Evolutionary conservation across 2,888 invertebrate genomes (phyloP).

Genomic region (Polia nebulosa): DNA sequence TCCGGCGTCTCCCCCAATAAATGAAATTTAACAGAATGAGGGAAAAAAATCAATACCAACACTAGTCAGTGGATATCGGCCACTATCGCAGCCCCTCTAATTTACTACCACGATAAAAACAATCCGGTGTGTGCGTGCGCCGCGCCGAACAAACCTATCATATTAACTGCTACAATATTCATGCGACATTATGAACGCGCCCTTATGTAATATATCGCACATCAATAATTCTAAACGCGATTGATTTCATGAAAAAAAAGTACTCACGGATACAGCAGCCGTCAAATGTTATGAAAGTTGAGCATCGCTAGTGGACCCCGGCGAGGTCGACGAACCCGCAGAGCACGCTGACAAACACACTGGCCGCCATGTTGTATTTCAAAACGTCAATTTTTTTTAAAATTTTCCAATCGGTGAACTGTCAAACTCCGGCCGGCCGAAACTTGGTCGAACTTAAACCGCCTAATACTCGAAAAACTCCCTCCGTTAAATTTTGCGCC

Average conservation of each 20-base stretch:
- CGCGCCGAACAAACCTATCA: constrained; percentile 67
- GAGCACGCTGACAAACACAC: constrained; percentile 83
- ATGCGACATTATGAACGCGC: constrained; percentile 81
- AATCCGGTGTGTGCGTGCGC: constrained; percentile 79
- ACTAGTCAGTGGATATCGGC: constrained; percentile 82
- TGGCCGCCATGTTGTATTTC: constrained; percentile 86
- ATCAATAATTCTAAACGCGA: constrained; percentile 79
- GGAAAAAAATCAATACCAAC: constrained; percentile 90
- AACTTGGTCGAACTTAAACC: constrained; percentile 72
- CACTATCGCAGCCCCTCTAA: constrained; percentile 88
- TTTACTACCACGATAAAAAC: constrained; percentile 89
- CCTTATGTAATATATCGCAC: constrained; percentile 79
- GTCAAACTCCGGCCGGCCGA: constrained; percentile 67
- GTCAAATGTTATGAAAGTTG: constrained; percentile 89
- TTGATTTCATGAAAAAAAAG: constrained; percentile 64
- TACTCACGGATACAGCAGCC: constrained; percentile 88
- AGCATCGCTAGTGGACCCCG: constrained; percentile 83
- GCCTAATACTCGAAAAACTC: constrained; percentile 61
- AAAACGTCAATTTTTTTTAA: constrained; percentile 75
- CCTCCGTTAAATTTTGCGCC: constrained; percentile 51
- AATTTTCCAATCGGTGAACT: constrained; percentile 69
- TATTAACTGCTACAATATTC: constrained; percentile 83
- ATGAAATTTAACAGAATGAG: constrained; percentile 91
- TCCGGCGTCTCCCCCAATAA: constrained; percentile 89
- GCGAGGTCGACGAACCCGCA: constrained; percentile 84